These are phyloP conservation scores for Hydrophis major DNA, from an alignment of 2,797 vertebrate species.

Conservation along the genomic window DNA sequence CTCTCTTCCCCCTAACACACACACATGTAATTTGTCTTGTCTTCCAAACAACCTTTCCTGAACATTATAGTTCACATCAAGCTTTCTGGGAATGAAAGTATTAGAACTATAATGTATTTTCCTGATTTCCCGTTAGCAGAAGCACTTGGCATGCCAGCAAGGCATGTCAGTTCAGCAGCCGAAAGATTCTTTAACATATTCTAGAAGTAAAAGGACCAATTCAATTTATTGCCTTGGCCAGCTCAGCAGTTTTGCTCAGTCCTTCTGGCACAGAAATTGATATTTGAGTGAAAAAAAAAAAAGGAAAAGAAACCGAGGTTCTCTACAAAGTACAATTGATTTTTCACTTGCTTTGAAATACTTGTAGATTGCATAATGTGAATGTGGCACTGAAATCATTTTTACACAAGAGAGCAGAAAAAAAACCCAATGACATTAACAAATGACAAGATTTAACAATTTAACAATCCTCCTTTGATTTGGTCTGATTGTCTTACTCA, in stretches of 20 bases:
- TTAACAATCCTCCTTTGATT: not conserved
- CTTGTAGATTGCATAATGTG: slow-evolving; percentile 18
- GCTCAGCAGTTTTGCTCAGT: slow-evolving; percentile 59
- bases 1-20: not conserved
- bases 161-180: slow-evolving; percentile 60
- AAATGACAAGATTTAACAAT: not conserved
- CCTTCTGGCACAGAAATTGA: slow-evolving; percentile 51
- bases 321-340: slow-evolving; percentile 22
- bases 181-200: slow-evolving; percentile 65
- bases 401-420: not conserved
- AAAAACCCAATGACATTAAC: slow-evolving; percentile 1
- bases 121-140: slow-evolving; percentile 65
- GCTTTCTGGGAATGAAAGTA: slow-evolving; percentile 64
- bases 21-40: slow-evolving; percentile 1
- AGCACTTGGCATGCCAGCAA: slow-evolving; percentile 65
- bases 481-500: not conserved
- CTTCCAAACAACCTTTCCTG: slow-evolving; percentile 43
- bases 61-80: slow-evolving; percentile 51
- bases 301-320: slow-evolving; percentile 4
- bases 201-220: slow-evolving; percentile 62
- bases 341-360: slow-evolving; percentile 34
- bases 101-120: slow-evolving; percentile 65
- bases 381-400: slow-evolving; percentile 45
- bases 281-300: slow-evolving; percentile 51
- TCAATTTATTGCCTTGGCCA: slow-evolving; percentile 59